Percentiles rank a stretch among this genome's conserved stretches.
phyloP scores from a whole-genome alignment of 2,888 invertebrate genomes.

The Drosophila austrosaltans region DNA sequence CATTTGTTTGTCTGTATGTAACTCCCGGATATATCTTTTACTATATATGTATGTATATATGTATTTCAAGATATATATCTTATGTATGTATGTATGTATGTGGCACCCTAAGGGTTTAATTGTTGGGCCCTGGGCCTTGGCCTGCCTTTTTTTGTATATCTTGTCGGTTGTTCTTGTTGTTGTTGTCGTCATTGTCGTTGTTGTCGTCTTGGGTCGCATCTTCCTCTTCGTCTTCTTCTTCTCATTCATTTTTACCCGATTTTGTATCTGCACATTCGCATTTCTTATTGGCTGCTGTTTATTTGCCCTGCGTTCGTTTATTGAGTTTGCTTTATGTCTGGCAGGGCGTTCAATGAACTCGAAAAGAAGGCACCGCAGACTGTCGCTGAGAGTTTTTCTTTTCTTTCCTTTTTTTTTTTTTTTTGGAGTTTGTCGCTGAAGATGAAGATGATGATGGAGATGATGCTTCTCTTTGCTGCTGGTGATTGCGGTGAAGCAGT shows the following conservation, averaged over 20 bases:
- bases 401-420: conserved; percentile 6
- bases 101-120: conserved; percentile 7
- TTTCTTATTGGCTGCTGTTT: conserved; percentile 78
- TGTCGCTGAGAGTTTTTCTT: conserved; percentile 33
- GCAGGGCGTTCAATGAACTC: conserved; percentile 69
- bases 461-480: neutral
- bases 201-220: conserved; percentile 27
- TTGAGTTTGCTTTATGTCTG: conserved; percentile 72
- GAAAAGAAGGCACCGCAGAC: conserved; percentile 38
- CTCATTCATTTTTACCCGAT: conserved; percentile 53
- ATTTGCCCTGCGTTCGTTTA: conserved; percentile 72
- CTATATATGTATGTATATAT: neutral
- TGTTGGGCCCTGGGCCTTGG: conserved; percentile 12
- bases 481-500: conserved; percentile 13
- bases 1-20: neutral
- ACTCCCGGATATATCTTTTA: neutral
- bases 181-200: conserved; percentile 28
- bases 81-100: neutral
- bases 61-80: no score
- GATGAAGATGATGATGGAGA: neutral
- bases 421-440: conserved; percentile 32
- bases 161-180: conserved; percentile 25
- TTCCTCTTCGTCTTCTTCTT: conserved; percentile 28
- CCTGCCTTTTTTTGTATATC: conserved; percentile 8
- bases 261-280: conserved; percentile 71